phyloP scores from a whole-genome alignment of 2,797 vertebrate genomes.

The Muscicapa striata region DNA sequence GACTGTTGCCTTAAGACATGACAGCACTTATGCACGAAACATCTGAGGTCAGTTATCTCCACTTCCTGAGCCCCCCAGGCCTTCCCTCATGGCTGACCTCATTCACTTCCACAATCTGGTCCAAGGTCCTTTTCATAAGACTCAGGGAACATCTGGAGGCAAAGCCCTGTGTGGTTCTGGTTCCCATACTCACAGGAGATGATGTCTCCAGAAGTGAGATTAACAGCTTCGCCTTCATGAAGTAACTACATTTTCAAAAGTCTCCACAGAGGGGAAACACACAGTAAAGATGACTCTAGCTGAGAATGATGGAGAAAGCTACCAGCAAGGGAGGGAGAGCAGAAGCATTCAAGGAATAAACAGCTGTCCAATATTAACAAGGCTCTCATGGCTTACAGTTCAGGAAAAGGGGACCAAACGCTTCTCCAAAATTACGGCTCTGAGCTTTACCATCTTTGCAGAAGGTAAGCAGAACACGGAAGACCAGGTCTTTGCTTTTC shows the following conservation, averaged over 20 bases:
- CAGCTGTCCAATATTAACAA: not conserved
- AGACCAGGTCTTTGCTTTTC: not conserved
- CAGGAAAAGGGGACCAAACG: not conserved
- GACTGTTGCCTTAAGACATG: not conserved
- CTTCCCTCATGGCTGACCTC: conserved; percentile 23
- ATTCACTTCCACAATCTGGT: conserved; percentile 6
- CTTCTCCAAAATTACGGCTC: not conserved
- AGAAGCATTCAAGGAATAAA: not conserved
- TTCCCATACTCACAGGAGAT: conserved; percentile 25
- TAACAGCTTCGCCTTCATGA: not conserved
- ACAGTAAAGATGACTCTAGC: not conserved
- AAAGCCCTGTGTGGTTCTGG: not conserved
- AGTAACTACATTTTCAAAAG: not conserved
- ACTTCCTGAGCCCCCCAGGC: conserved; percentile 31
- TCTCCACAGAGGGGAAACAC: not conserved
- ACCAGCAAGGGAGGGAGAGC: not conserved
- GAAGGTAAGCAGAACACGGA: not conserved
- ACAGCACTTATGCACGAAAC: not conserved
- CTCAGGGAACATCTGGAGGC: conserved; percentile 38
- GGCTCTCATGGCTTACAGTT: not conserved
- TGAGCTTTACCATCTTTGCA: not conserved
- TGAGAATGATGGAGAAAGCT: not conserved
- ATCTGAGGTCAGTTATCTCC: conserved; percentile 22
- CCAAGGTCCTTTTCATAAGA: not conserved
- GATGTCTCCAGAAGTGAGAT: not conserved